Percentiles rank a stretch among this genome's conserved stretches.
Conservation (phyloP, 1,140 invertebrate species). For the Lasaia peninsularis region DNA sequence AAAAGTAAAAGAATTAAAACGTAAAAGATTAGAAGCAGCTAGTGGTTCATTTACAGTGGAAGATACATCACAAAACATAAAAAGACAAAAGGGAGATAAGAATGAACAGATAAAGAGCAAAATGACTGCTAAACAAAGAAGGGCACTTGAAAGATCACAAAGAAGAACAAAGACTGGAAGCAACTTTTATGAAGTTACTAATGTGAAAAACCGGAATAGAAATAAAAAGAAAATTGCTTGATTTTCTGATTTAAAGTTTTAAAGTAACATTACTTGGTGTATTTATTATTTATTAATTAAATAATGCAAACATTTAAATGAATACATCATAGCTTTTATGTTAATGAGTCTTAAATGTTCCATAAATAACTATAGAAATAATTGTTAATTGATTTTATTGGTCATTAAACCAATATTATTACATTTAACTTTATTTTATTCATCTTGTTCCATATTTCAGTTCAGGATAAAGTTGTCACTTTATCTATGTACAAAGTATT, state of each 20-base stretch:
- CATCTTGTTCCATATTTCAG: no score
- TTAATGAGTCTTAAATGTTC: no score
- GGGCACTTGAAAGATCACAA: constrained; percentile 84
- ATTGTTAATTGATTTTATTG: no score
- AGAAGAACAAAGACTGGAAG: constrained; percentile 93
- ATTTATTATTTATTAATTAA: constrained; percentile 2
- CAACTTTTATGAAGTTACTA: constrained; percentile 94
- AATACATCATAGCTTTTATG: no score
- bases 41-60: constrained; percentile 82
- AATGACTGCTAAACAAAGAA: constrained; percentile 86
- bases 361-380: no score
- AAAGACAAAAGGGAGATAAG: constrained; percentile 39
- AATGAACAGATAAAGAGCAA: constrained; percentile 60
- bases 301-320: no score
- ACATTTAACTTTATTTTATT: no score
- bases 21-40: constrained; percentile 70
- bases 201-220: constrained; percentile 94
- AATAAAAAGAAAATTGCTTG: constrained; percentile 77
- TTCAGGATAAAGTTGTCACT: no score
- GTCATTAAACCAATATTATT: no score
- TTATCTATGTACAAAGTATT: no score
- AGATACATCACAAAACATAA: constrained; percentile 46
- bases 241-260: not conserved
- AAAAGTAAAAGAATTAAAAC: constrained; percentile 58
- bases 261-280: not conserved